These are phyloP conservation scores for Ptychodera flava DNA, from an alignment of 35 echinoderm and acorn worm genomes.

Conservation along the genomic window DNA sequence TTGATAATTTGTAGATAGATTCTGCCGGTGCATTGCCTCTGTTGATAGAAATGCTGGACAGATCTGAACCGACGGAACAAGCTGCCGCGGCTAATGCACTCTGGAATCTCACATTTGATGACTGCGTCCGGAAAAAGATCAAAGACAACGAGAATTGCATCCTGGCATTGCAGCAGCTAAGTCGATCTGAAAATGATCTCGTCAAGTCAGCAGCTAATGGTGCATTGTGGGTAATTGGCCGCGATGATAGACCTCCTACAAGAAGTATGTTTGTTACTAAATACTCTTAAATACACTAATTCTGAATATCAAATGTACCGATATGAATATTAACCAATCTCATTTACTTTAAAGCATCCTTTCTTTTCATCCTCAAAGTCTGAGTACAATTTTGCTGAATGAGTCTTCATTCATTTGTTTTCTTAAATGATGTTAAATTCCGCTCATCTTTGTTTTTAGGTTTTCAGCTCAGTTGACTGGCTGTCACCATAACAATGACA, in stretches of 20 bases:
- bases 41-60: conserved; percentile 57
- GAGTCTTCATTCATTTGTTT: no score
- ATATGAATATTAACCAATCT: no score
- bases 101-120: conserved; percentile 84
- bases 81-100: conserved; percentile 71
- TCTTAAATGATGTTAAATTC: no score
- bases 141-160: conserved; percentile 36
- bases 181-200: conserved; percentile 12
- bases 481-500: no score
- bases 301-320: no score
- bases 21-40: conserved; percentile 67
- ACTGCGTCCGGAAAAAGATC: conserved; percentile 45
- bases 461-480: no score
- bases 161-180: conserved; percentile 36
- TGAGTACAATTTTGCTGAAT: no score
- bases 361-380: no score
- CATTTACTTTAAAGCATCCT: no score
- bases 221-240: conserved; percentile 75
- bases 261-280: conserved; percentile 1
- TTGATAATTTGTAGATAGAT: no score
- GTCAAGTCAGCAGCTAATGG: conserved; percentile 73
- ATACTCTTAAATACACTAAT: no score
- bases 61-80: conserved; percentile 33
- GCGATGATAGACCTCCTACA: not conserved
- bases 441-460: no score